Evolutionary conservation across 2,113 vertebrate genomes (phyloP), one percentile per base, ranked within the genome.

Genomic region (Mesoclemmys tuberculata): DNA sequence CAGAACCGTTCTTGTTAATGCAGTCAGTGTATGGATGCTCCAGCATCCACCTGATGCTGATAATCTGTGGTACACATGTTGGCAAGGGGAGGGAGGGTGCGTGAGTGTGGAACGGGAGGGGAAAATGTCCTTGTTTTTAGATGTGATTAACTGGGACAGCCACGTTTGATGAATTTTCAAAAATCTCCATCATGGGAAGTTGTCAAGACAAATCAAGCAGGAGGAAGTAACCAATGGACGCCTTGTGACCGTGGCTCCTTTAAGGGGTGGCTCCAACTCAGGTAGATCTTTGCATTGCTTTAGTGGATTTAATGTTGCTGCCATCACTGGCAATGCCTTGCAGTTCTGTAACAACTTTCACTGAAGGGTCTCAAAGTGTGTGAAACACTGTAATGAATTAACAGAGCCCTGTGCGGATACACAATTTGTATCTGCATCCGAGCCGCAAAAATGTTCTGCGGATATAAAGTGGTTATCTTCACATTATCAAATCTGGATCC

Each of bases 141-240:
- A 64, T 29, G 52, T 83, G 68, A 87, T 83, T 87, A 61, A 54
- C 68, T 46, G 29, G 51, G 68, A 58, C 68, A 78, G 61, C 75
- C 55, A 92, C 21, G n/a, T 44, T 38, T 64, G 54, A 54, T 55
- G 80, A 38, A 58, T 41, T 75, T 92, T 93, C 78, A 68, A 46
- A 68, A 64, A 80, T 89, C 77, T 14, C 31, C 0, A 0, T 80
- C 75, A 55, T 84, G 95, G 87, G 92, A 94, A 95, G 85, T 68
- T 92, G 91, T 94, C 89, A 85, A 35, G 89, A 68, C 82, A 78
- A 88, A 78, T 92, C 46, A 87, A 87, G 71, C 78, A 16, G 68
- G 77, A 48, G 0, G 11, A 92, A 95, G 82, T 89, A 90, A 80
- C 93, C 84, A 52, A 41, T 84, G 52, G 0, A 0, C 92, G 27